Base-by-base conservation (phyloP, 2,113 vertebrate species). In the Phoxinus phoxinus region DNA sequence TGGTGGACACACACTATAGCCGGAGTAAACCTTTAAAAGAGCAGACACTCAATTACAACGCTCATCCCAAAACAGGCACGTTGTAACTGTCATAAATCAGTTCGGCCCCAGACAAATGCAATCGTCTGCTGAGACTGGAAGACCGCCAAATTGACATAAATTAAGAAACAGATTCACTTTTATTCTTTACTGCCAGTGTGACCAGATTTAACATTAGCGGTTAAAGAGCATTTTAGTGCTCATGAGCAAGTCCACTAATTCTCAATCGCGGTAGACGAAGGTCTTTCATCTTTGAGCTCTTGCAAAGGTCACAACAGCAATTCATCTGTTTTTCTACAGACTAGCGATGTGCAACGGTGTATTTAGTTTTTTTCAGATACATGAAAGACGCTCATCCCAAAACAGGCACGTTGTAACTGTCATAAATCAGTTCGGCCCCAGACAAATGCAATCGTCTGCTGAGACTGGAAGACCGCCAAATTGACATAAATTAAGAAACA, bases 401-500 rank as follows among this genome's bases (percentile, higher is more conserved):
- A 90, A 90, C 73, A 91, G 92, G 91, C 77, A 48, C 77, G 90
- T 91, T 93, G 91, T 93, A 93, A 93, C 91, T 89, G 87, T 82
- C 86, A 93, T 93, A 91, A 84, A 92, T 91, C 88, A 91, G 90
- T 71, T 92, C 84, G 85, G 87, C 87, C 88, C n/a, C 88, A 89
- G 88, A 94, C 92, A 92, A 94, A 94, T 93, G 88, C 91, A 94
- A 93, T 94, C 89, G 93, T 93, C 90, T 92, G 90, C 89, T 89
- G 84, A 83, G 87, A 85, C 90, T 94, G 93, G 92, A 93, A 69
- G 48, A 74, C 90, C 48, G 90, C 92, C 93, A 94, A 89, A 91
- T 91, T 91, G 90, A 91, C 88, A 90, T 93, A 90, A 92, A 94
- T 93, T 92, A 93, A 86, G 86, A 91, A 90, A 91, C 91, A 89